Evolutionary conservation across 2,113 vertebrate species (phyloP).

Genomic region (Aleadryas rufinucha): DNA sequence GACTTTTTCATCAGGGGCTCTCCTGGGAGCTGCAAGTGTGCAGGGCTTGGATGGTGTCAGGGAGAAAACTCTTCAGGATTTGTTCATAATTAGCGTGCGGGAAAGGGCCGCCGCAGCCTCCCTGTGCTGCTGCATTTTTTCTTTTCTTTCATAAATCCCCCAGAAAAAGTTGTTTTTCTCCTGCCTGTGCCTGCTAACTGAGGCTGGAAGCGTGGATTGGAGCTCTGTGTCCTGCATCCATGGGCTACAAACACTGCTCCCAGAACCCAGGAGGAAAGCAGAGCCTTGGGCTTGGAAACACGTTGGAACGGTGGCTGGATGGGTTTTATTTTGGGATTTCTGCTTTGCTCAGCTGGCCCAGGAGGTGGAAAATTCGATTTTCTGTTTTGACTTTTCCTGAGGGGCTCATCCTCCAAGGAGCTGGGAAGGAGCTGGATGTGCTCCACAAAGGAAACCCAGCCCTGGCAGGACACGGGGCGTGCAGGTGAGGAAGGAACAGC

Average conservation of each 20-base stretch:
- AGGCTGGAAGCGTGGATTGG: background rate
- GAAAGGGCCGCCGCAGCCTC: background rate
- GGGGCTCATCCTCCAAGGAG: background rate
- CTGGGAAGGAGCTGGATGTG: background rate
- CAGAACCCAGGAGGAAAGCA: background rate
- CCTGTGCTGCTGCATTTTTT: background rate
- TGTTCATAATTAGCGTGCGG: background rate
- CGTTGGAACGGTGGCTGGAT: background rate
- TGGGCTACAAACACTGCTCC: background rate
- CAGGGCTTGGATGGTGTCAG: background rate
- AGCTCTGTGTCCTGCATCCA: background rate
- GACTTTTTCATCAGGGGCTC: slow-evolving; percentile 2
- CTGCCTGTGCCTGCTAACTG: background rate
- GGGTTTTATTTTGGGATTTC: background rate
- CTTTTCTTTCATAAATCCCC: background rate
- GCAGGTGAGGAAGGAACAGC: background rate
- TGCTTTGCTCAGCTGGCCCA: background rate
- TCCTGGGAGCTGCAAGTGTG: background rate
- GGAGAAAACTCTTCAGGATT: background rate
- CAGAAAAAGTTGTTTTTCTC: background rate
- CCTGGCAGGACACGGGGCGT: background rate
- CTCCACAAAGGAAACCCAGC: background rate
- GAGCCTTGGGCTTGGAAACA: background rate
- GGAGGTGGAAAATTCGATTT: background rate
- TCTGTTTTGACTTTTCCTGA: background rate